Evolutionary conservation across 2,888 invertebrate genomes (phyloP).

Genomic region (Griposia aprilina): DNA sequence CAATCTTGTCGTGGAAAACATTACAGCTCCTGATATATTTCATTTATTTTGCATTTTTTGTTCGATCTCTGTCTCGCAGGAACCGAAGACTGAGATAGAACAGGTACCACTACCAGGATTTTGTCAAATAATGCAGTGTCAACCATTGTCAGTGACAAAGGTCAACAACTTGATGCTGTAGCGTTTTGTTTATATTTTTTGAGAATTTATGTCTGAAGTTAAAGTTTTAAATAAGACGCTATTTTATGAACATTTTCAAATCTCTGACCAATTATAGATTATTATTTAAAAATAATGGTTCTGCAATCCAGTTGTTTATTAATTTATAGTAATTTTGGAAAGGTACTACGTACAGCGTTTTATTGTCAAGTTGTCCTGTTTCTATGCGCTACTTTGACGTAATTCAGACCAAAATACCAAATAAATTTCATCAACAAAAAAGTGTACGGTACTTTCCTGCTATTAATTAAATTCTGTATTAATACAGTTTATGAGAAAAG

Average conservation of each 20-base stretch:
- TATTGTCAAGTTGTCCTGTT: conserved; percentile 7
- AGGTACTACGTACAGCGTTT: conserved; percentile 11
- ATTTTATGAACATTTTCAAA: background rate
- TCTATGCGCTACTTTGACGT: conserved; percentile 17
- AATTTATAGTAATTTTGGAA: background rate
- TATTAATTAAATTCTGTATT: background rate
- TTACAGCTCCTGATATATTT: background rate
- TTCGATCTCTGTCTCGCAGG: background rate
- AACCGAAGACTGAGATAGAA: conserved; percentile 2
- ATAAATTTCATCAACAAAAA: conserved; percentile 1
- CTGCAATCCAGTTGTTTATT: background rate
- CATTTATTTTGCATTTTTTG: background rate
- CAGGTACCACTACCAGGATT: background rate
- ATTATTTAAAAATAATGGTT: background rate
- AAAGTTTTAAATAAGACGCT: background rate
- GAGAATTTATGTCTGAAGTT: background rate
- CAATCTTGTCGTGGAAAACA: conserved; percentile 7
- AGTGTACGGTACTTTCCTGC: no score
- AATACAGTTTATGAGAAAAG: background rate
- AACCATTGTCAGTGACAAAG: conserved; percentile 9
- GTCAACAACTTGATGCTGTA: background rate
- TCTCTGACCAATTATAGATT: background rate
- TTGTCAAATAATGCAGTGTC: background rate
- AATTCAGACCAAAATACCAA: background rate
- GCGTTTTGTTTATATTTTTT: conserved; percentile 36